A percentile compares a stretch with the other conserved stretches of the same genome.
These are phyloP conservation scores for Myathropa florea DNA, from an alignment of 2,888 invertebrate genomes.

Conservation along the genomic window DNA sequence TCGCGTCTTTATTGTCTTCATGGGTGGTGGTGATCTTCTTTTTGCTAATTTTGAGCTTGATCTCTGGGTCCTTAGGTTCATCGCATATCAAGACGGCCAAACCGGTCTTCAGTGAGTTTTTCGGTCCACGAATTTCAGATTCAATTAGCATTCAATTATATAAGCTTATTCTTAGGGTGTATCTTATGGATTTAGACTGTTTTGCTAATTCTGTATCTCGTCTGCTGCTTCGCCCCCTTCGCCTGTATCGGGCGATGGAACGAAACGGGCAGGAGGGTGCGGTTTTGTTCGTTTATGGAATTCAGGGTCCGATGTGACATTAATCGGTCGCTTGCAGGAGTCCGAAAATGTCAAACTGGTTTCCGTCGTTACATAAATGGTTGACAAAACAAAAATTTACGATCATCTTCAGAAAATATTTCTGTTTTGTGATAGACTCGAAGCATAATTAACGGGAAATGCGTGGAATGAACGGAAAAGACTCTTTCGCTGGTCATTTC, in stretches of 20 bases:
- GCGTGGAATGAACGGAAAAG: neutral
- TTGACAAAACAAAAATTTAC: neutral
- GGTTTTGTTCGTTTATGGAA: neutral
- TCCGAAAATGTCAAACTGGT: neutral
- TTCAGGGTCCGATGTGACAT: neutral
- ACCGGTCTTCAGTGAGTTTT: conserved; percentile 7
- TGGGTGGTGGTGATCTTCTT: neutral
- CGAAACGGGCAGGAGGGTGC: neutral
- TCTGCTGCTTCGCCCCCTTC: too few species aligned
- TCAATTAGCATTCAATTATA: conserved; percentile 42
- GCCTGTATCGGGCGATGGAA: neutral
- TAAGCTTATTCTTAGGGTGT: conserved; percentile 19
- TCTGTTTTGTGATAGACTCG: too few species aligned
- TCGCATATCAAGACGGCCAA: conserved; percentile 8
- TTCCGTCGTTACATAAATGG: neutral
- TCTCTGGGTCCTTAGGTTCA: conserved; percentile 30
- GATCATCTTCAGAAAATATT: neutral
- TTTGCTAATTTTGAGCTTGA: neutral
- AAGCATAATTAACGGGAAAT: neutral
- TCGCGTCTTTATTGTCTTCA: neutral
- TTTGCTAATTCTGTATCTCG: neutral
- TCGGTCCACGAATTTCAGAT: conserved; percentile 14
- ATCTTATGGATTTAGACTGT: neutral
- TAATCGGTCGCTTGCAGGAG: neutral
- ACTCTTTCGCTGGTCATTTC: too few species aligned